Evolutionary conservation across 35 echinoderm and acorn worm species (phyloP).

Genomic region (Apostichopus japonicus): DNA sequence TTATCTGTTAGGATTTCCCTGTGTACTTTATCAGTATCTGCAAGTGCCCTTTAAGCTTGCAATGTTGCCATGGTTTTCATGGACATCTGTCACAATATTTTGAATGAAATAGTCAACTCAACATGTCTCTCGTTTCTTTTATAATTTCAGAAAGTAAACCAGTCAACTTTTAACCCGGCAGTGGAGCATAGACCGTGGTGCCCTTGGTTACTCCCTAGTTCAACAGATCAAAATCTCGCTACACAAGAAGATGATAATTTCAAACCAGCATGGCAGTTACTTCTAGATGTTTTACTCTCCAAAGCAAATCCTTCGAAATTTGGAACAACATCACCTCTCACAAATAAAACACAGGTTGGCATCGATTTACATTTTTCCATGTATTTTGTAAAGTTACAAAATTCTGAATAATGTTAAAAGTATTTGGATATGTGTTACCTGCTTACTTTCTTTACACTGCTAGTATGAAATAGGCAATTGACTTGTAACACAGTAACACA

Average conservation of each 20-base stretch:
- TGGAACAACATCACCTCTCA: conserved; percentile 44
- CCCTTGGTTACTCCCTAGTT: conserved; percentile 57
- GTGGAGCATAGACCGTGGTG: conserved; percentile 84
- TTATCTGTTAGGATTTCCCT: no score
- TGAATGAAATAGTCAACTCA: no score
- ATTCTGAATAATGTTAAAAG: no score
- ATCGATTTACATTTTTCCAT: neutral
- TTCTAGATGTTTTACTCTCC: conserved; percentile 58
- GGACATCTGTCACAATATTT: no score
- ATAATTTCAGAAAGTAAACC: conserved; percentile 38
- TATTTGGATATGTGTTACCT: no score
- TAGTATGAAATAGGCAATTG: no score
- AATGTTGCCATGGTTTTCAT: no score
- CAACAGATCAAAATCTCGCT: neutral
- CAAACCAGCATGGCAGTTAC: conserved; percentile 63
- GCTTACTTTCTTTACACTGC: no score
- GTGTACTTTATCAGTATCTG: no score
- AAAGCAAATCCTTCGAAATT: conserved; percentile 61
- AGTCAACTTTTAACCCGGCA: conserved; percentile 66
- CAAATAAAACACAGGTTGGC: conserved; percentile 65
- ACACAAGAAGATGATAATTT: neutral
- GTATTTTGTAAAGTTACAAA: neutral
- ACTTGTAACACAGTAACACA: no score
- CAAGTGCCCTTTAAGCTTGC: no score
- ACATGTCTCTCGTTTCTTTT: neutral